These are phyloP conservation scores for Gnathonemus longibarbis DNA, from an alignment of 2,113 vertebrate genomes.

Conservation along the genomic window DNA sequence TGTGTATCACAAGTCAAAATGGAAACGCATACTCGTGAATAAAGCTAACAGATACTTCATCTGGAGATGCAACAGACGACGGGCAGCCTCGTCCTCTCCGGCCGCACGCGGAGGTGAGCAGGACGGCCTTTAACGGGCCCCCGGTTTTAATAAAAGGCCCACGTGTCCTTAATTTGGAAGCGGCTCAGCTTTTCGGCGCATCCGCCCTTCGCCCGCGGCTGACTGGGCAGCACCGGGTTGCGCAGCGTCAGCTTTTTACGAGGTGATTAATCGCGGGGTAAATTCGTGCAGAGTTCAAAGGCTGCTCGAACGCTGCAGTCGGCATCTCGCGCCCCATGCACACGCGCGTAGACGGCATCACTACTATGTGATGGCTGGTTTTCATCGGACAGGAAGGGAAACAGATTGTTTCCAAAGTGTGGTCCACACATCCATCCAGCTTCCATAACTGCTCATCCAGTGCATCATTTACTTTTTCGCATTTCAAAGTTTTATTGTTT, in stretches of 20 bases:
- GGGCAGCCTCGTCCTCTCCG: background rate
- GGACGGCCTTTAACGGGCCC: slow-evolving; percentile 90
- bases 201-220: slow-evolving; percentile 98
- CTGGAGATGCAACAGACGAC: background rate
- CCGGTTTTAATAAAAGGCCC: slow-evolving; percentile 92
- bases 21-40: background rate
- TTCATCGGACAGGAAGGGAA: background rate
- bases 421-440: background rate
- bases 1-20: background rate
- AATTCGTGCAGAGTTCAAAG: slow-evolving; percentile 83
- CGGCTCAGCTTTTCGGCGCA: slow-evolving; percentile 73
- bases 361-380: background rate
- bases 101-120: slow-evolving; percentile 75
- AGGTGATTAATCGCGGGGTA: slow-evolving; percentile 80
- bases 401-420: background rate
- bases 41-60: background rate
- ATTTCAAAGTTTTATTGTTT: background rate
- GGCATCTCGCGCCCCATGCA: slow-evolving; percentile 48
- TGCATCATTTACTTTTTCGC: background rate
- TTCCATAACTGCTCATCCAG: background rate
- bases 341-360: background rate
- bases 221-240: slow-evolving; percentile 91
- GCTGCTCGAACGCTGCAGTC: background rate
- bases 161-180: slow-evolving; percentile 64
- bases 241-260: slow-evolving; percentile 88